A percentile compares a stretch with the other conserved stretches of the same genome.
Conservation (phyloP, 2,888 invertebrate species). For the Hydriomena furcata region DNA sequence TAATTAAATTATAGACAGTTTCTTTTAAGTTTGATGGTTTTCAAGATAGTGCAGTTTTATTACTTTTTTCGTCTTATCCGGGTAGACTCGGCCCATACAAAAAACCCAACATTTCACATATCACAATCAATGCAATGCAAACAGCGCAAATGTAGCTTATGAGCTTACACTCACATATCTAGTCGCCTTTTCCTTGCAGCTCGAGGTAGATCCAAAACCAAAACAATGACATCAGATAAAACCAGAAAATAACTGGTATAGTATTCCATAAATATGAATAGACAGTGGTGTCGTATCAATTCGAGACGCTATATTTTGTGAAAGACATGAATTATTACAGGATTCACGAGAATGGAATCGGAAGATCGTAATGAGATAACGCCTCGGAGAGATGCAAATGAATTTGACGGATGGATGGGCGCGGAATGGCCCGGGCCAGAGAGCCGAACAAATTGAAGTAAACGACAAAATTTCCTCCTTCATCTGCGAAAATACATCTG, state of each 20-base stretch:
- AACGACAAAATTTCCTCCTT: slow-evolving; percentile 57
- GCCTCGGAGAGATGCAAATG: slow-evolving; percentile 69
- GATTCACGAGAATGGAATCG: slow-evolving; percentile 50
- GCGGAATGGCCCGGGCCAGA: slow-evolving; percentile 40
- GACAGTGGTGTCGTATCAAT: slow-evolving; percentile 35
- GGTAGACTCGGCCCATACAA: too few species aligned
- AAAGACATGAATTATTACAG: slow-evolving; percentile 53
- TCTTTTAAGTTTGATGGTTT: too few species aligned
- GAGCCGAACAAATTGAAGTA: slow-evolving; percentile 60
- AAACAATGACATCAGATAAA: slow-evolving; percentile 25
- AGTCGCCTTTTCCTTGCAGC: background rate
- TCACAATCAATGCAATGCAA: too few species aligned
- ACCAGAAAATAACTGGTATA: slow-evolving; percentile 37
- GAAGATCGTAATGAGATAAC: slow-evolving; percentile 69
- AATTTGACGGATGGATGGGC: slow-evolving; percentile 57
- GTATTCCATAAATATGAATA: slow-evolving; percentile 51
- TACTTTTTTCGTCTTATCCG: too few species aligned
- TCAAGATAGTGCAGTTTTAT: too few species aligned
- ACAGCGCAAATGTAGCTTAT: too few species aligned
- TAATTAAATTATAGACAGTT: too few species aligned
- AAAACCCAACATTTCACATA: too few species aligned
- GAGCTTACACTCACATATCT: too few species aligned
- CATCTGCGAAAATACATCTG: slow-evolving; percentile 54
- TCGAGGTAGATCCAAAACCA: slow-evolving; percentile 3
- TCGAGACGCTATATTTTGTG: slow-evolving; percentile 40